Evolutionary conservation across 2,113 vertebrate genomes (phyloP).

Genomic region (Sitta europaea): DNA sequence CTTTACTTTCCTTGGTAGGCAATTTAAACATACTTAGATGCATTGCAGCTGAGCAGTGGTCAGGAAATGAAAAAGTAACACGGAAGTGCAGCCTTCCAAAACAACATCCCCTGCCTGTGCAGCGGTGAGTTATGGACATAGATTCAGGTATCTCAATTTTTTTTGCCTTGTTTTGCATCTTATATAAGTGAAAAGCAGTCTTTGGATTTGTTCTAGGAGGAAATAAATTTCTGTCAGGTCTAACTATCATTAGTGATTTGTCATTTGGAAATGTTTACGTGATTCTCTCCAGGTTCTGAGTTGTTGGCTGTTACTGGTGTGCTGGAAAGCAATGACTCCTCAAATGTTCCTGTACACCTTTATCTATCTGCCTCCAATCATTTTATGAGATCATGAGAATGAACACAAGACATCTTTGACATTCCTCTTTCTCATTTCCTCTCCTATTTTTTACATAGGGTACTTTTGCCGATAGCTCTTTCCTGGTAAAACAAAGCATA

Average conservation of each 20-base stretch:
- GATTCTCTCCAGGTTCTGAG: background rate
- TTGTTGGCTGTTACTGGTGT: background rate
- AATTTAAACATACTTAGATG: background rate
- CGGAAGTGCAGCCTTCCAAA: background rate
- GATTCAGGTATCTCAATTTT: background rate
- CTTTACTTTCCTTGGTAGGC: background rate
- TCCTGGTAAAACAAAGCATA: background rate
- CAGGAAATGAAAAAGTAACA: background rate
- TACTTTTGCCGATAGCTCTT: background rate
- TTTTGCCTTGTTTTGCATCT: background rate
- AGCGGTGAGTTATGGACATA: background rate
- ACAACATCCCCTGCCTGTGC: background rate
- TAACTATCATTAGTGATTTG: background rate
- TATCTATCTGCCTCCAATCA: background rate
- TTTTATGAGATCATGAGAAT: background rate
- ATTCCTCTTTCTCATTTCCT: background rate
- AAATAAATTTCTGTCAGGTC: background rate
- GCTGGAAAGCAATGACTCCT: background rate
- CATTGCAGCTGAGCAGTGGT: background rate
- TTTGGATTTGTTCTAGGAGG: background rate
- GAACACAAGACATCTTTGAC: background rate
- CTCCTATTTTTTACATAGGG: background rate
- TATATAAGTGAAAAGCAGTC: background rate
- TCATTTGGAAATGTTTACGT: background rate
- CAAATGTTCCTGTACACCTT: background rate